These are phyloP conservation scores for Nothoprocta pentlandii DNA, from an alignment of 2,113 vertebrate species.

Conservation along the genomic window DNA sequence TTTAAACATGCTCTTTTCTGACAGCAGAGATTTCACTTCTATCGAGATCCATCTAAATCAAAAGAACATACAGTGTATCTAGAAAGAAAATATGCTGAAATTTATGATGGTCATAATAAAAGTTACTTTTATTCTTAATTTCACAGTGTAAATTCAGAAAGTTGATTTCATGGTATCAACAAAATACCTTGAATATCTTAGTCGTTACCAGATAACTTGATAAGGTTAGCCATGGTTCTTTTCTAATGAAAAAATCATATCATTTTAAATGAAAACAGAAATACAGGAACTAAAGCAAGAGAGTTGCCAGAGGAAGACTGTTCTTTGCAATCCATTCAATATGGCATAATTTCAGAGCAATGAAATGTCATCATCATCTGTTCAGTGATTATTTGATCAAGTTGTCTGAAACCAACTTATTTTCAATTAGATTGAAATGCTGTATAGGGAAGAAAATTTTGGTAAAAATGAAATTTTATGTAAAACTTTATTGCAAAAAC, in stretches of 20 bases:
- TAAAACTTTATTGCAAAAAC: neutral
- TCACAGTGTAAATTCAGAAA: neutral
- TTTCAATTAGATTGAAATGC: neutral
- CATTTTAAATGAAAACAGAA: neutral
- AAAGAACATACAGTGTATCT: neutral
- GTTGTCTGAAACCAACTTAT: neutral
- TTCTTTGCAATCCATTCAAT: neutral
- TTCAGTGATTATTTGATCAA: conserved; percentile 6
- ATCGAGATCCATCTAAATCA: neutral
- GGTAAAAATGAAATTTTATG: neutral
- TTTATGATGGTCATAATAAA: neutral
- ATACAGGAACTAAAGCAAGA: neutral
- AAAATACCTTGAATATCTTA: neutral
- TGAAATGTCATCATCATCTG: conserved; percentile 18
- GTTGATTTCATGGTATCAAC: neutral
- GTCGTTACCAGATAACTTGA: neutral
- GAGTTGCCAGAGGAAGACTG: neutral
- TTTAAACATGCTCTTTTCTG: neutral
- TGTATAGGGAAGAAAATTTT: neutral
- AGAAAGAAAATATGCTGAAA: neutral
- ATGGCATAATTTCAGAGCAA: neutral
- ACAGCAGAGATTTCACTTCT: neutral
- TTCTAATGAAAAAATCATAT: neutral
- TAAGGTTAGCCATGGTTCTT: neutral
- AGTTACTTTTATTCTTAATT: neutral